phyloP scores from a whole-genome alignment of 1,140 invertebrate species.

The Octopus sinensis region DNA sequence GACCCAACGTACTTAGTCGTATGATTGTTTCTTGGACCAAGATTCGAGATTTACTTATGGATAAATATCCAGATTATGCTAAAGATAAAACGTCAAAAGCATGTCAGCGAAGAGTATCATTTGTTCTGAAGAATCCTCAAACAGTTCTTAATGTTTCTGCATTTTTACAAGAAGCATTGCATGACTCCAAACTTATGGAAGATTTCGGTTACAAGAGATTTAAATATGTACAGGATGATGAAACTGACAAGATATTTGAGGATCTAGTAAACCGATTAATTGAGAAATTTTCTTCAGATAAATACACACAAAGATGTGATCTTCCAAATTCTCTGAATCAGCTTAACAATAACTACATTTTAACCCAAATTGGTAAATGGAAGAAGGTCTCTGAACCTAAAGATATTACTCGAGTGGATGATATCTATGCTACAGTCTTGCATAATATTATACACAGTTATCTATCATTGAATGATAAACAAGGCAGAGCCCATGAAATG shows the following conservation, averaged over 20 bases:
- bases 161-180: constrained; percentile 65
- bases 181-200: constrained; percentile 56
- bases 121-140: constrained; percentile 65
- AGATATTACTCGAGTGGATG: constrained; percentile 22
- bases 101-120: constrained; percentile 66
- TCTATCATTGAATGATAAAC: constrained; percentile 37
- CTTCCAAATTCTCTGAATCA: constrained; percentile 20
- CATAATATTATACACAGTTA: constrained; percentile 31
- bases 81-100: constrained; percentile 71
- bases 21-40: constrained; percentile 11
- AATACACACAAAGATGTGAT: constrained; percentile 18
- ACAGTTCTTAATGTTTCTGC: constrained; percentile 64
- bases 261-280: constrained; percentile 22
- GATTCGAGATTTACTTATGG: not conserved
- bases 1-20: not conserved
- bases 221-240: constrained; percentile 15
- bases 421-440: constrained; percentile 30
- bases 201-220: constrained; percentile 22
- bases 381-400: constrained; percentile 1
- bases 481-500: constrained; percentile 36
- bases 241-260: constrained; percentile 20
- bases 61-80: constrained; percentile 13
- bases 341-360: constrained; percentile 18
- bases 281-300: constrained; percentile 27
- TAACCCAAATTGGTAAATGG: constrained; percentile 19